A percentile compares a stretch with the other conserved stretches of the same genome.
Conservation (phyloP, 64 coral and sea anemone genomes). For the Trachythela sp. region DNA sequence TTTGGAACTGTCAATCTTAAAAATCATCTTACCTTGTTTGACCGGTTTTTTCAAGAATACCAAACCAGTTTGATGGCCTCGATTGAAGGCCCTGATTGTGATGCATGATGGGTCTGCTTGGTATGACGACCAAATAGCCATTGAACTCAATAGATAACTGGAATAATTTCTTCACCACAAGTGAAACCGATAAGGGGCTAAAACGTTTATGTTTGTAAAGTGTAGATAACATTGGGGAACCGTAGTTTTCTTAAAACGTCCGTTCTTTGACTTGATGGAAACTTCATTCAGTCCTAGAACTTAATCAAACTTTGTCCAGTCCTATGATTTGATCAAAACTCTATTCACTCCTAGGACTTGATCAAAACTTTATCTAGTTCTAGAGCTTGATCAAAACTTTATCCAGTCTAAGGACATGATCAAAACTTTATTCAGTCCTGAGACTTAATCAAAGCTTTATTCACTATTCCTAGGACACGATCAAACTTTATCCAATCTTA, state of each 20-base stretch:
- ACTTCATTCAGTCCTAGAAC: neutral
- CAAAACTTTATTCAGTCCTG: no score
- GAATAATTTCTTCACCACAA: no score
- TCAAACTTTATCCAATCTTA: no score
- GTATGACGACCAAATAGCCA: no score
- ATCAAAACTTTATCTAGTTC: neutral
- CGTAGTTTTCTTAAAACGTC: no score
- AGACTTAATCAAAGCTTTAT: no score
- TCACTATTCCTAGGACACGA: no score
- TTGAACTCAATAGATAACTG: no score
- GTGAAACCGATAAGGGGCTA: no score
- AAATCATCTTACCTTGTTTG: slow-evolving; percentile 12
- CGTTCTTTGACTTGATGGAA: neutral
- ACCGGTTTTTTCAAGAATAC: slow-evolving; percentile 7
- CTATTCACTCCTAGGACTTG: neutral
- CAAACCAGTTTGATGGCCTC: neutral
- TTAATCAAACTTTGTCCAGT: no score
- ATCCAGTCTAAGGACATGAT: neutral
- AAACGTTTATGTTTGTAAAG: no score
- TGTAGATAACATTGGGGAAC: no score
- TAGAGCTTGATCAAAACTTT: neutral
- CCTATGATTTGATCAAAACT: neutral
- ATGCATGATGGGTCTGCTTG: neutral
- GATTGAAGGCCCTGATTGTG: neutral
- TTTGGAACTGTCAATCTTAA: slow-evolving; percentile 9